Evolutionary conservation across 2,888 invertebrate genomes (phyloP).

Genomic region (Argyra leucocephala): DNA sequence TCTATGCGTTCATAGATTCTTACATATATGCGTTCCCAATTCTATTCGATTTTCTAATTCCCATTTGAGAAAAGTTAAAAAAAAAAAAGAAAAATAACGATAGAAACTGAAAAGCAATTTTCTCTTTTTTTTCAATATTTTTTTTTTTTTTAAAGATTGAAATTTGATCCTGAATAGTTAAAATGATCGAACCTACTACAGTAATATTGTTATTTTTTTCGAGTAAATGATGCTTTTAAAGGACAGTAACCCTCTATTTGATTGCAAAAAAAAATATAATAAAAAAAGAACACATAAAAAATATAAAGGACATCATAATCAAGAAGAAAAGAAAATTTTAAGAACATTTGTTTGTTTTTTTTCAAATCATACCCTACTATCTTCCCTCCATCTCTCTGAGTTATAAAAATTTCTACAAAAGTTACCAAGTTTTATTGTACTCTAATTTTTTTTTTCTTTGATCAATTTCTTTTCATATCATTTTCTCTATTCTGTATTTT

Average conservation of each 20-base stretch:
- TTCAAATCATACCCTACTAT: no score
- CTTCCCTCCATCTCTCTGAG: no score
- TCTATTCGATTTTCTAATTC: neutral
- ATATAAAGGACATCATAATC: constrained; percentile 6
- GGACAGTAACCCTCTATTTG: neutral
- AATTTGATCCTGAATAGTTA: neutral
- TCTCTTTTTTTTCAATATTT: no score
- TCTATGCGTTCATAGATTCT: neutral
- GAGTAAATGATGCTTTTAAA: neutral
- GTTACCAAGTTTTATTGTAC: no score
- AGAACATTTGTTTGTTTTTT: neutral
- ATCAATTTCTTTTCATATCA: no score
- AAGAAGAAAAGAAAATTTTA: neutral
- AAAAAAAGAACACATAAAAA: neutral
- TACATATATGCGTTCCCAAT: neutral
- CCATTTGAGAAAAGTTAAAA: neutral
- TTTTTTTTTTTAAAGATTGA: neutral
- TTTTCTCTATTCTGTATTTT: neutral
- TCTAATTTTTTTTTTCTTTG: no score
- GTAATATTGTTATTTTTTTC: constrained; percentile 1
- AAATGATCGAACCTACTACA: neutral
- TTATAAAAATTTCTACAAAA: no score
- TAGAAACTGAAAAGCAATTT: no score
- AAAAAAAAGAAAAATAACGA: neutral
- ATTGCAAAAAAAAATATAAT: neutral